Percentiles rank a stretch among this genome's conserved stretches.
These are phyloP conservation scores for Ctenoplectra terminalis DNA, from an alignment of 1,140 invertebrate genomes.

Conservation along the genomic window DNA sequence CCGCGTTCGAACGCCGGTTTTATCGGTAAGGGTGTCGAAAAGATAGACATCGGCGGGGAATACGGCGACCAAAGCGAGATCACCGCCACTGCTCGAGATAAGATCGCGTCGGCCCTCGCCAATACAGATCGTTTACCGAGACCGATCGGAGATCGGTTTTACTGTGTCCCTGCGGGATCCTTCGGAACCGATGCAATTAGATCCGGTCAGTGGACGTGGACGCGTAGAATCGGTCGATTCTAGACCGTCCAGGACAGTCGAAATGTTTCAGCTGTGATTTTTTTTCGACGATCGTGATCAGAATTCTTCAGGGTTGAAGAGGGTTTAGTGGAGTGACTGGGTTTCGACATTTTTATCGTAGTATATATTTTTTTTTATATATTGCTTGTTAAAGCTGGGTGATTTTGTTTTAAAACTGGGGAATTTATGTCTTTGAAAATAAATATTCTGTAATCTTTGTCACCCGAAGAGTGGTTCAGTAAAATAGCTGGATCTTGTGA, in stretches of 20 bases:
- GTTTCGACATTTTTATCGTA: too few species aligned
- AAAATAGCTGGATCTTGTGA: too few species aligned
- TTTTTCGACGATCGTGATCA: not conserved
- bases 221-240: conserved; percentile 50
- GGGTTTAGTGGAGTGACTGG: too few species aligned
- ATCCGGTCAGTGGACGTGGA: conserved; percentile 44
- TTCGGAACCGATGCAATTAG: conserved; percentile 64
- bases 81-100: conserved; percentile 59
- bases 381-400: too few species aligned
- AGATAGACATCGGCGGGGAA: conserved; percentile 67
- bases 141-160: conserved; percentile 65
- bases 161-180: conserved; percentile 57
- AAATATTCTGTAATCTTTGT: too few species aligned
- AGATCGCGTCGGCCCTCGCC: conserved; percentile 53
- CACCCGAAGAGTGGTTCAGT: too few species aligned
- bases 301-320: not conserved
- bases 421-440: too few species aligned
- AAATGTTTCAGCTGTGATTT: not conserved
- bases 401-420: too few species aligned
- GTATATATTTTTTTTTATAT: too few species aligned
- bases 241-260: conserved; percentile 7
- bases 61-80: conserved; percentile 66
- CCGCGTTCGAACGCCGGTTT: conserved; percentile 55
- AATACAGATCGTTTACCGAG: conserved; percentile 68
- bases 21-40: conserved; percentile 67